These are phyloP conservation scores for Lophius piscatorius DNA, from an alignment of 2,113 vertebrate genomes.

Conservation along the genomic window DNA sequence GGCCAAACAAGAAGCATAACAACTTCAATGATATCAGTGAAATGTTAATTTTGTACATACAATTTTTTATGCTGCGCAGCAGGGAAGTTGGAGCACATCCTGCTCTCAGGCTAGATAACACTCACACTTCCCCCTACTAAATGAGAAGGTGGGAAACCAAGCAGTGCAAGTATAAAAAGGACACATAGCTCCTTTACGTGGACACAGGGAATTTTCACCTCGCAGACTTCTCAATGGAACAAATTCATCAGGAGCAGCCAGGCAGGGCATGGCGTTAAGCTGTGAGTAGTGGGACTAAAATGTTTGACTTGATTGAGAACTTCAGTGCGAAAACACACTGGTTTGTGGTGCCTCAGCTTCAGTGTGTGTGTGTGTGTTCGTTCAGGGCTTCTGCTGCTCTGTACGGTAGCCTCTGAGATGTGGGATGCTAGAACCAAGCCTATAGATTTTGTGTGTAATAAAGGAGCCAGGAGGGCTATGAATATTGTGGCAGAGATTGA, in stretches of 20 bases:
- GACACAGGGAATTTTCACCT: slow-evolving; percentile 52
- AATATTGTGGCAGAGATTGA: slow-evolving; percentile 67
- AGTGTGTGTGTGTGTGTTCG: slow-evolving; percentile 24
- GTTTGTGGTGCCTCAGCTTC: neutral
- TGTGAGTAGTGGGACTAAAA: slow-evolving; percentile 62
- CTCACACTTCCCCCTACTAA: slow-evolving; percentile 63
- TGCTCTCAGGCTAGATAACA: slow-evolving; percentile 68
- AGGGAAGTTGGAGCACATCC: slow-evolving; percentile 63
- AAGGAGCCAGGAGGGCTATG: slow-evolving; percentile 59
- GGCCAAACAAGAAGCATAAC: neutral
- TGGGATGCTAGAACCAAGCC: slow-evolving; percentile 61
- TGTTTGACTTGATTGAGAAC: slow-evolving; percentile 2
- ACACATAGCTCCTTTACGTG: slow-evolving; percentile 39
- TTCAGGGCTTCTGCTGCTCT: slow-evolving; percentile 71
- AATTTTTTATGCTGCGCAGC: slow-evolving; percentile 33
- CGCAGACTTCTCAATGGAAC: slow-evolving; percentile 61
- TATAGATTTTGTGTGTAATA: slow-evolving; percentile 71
- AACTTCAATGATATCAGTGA: slow-evolving; percentile 38
- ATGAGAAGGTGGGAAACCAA: slow-evolving; percentile 67
- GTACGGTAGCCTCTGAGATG: slow-evolving; percentile 64
- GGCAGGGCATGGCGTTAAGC: slow-evolving; percentile 72
- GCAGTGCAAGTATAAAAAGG: slow-evolving; percentile 59
- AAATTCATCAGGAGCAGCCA: slow-evolving; percentile 48
- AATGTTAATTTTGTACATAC: slow-evolving; percentile 44
- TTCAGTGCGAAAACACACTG: slow-evolving; percentile 8